These are phyloP conservation scores for Onychorhynchus coronatus DNA, from an alignment of 2,113 vertebrate species.

Conservation along the genomic window DNA sequence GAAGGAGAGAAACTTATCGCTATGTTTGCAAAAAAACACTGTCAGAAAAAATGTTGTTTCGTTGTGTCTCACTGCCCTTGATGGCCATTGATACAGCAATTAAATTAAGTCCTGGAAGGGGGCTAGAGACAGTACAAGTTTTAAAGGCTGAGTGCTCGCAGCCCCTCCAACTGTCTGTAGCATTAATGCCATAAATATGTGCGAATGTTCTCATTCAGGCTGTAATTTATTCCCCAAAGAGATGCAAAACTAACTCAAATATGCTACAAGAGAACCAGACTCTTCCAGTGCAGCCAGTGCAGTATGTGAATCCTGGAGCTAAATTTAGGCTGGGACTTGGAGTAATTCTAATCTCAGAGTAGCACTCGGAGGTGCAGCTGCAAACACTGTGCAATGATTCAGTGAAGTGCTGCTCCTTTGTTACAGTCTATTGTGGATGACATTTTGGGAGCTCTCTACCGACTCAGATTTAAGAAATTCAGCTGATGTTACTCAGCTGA, in stretches of 20 bases:
- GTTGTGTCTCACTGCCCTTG: not conserved
- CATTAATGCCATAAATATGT: not conserved
- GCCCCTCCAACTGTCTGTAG: not conserved
- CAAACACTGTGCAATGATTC: not conserved
- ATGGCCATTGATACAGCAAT: not conserved
- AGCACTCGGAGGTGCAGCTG: not conserved
- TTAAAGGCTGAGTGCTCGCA: not conserved
- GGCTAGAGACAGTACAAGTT: not conserved
- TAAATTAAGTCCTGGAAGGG: not conserved
- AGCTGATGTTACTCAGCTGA: not conserved
- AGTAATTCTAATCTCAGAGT: not conserved
- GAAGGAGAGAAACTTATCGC: not conserved
- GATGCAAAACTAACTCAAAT: constrained; percentile 39
- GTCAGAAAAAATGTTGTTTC: not conserved
- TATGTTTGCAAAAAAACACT: not conserved
- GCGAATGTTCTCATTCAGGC: constrained; percentile 62
- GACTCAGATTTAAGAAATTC: not conserved
- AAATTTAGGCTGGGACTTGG: constrained; percentile 33
- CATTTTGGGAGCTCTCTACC: not conserved
- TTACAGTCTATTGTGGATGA: not conserved
- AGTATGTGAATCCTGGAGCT: constrained; percentile 6
- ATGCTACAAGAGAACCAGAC: not conserved
- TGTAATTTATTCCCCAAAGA: constrained; percentile 44
- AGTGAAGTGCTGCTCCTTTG: not conserved
- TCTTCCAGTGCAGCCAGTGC: not conserved